Conservation (phyloP, 2,888 invertebrate species). For the Ctena decussata region DNA sequence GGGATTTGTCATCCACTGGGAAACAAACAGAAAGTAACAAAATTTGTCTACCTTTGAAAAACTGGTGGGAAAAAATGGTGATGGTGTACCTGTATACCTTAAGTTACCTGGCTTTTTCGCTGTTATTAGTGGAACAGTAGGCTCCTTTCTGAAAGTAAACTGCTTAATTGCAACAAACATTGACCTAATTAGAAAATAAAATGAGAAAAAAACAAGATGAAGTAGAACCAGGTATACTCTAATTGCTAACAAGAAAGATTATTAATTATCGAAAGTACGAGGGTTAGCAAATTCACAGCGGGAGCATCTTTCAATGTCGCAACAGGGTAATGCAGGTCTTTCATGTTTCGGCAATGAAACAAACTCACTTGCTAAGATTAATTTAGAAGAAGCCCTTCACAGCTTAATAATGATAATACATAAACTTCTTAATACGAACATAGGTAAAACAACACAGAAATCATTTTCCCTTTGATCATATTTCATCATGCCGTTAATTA, state of each 20-base stretch:
- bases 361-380: background rate
- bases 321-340: background rate
- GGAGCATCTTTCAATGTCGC: background rate
- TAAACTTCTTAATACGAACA: background rate
- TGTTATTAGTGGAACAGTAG: too few relatives aligned
- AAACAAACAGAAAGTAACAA: too few relatives aligned
- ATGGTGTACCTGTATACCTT: too few relatives aligned
- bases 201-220: background rate
- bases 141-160: too few relatives aligned
- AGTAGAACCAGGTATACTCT: background rate
- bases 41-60: too few relatives aligned
- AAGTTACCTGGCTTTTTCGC: too few relatives aligned
- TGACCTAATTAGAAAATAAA: too few relatives aligned
- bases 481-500: conserved; percentile 62
- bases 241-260: background rate
- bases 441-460: conserved; percentile 53
- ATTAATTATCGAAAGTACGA: background rate
- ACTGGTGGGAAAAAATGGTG: too few relatives aligned
- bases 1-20: too few relatives aligned
- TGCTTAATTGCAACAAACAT: too few relatives aligned
- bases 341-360: background rate
- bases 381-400: background rate
- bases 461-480: conserved; percentile 58
- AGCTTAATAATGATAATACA: background rate
- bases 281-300: background rate